These are phyloP conservation scores for Aegithalos caudatus DNA, from an alignment of 2,113 vertebrate genomes.

Conservation along the genomic window DNA sequence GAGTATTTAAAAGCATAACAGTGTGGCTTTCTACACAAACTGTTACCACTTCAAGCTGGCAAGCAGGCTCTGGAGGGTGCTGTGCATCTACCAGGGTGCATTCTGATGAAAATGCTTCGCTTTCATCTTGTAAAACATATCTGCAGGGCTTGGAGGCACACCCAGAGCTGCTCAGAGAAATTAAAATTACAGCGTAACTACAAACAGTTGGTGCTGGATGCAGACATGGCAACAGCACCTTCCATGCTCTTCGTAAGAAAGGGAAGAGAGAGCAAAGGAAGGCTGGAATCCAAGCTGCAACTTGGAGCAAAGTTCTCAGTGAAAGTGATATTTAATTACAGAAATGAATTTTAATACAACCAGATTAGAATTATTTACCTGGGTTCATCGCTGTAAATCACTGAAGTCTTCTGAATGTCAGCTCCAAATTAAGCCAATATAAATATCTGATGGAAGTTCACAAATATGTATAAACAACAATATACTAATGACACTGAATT, in stretches of 20 bases:
- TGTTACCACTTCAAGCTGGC: background rate
- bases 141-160: background rate
- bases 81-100: background rate
- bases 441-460: background rate
- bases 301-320: background rate
- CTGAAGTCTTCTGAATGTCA: background rate
- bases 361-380: background rate
- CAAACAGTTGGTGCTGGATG: background rate
- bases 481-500: background rate
- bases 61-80: background rate
- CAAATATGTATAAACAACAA: background rate
- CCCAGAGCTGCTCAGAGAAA: background rate
- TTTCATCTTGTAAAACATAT: background rate
- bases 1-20: background rate
- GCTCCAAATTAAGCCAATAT: background rate
- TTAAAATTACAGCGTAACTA: background rate
- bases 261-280: background rate
- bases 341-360: background rate
- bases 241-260: background rate
- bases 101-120: background rate
- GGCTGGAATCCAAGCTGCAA: background rate
- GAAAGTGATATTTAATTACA: background rate
- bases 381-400: background rate
- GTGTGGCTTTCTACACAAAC: background rate
- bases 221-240: background rate